Evolutionary conservation across 2,888 invertebrate species (phyloP).

Genomic region (Euplexia lucipara): DNA sequence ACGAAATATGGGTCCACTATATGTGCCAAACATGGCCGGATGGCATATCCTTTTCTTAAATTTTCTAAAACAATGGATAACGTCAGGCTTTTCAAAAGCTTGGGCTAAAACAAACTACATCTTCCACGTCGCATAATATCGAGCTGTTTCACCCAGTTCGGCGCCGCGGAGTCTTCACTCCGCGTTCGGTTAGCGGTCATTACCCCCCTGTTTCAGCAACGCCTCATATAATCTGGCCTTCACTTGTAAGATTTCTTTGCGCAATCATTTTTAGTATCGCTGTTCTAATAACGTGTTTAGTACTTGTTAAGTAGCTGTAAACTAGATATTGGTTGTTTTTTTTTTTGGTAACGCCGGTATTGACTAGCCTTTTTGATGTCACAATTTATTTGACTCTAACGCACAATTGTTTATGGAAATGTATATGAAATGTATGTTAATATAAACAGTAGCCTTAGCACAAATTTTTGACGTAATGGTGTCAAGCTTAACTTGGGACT

Average conservation of each 20-base stretch:
- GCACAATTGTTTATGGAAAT: not conserved
- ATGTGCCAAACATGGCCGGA: too few species aligned
- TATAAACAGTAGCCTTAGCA: too few species aligned
- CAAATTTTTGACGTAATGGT: too few species aligned
- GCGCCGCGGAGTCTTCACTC: constrained; percentile 56
- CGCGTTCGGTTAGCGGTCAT: constrained; percentile 51
- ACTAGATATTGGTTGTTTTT: constrained; percentile 16
- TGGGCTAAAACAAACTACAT: constrained; percentile 12
- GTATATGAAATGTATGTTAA: too few species aligned
- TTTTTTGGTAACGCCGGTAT: not conserved
- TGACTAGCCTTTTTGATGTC: not conserved
- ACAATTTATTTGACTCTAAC: not conserved
- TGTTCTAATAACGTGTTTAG: constrained; percentile 33
- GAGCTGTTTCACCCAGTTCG: constrained; percentile 35
- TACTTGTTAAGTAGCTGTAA: constrained; percentile 46
- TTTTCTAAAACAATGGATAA: too few species aligned
- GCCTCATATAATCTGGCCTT: constrained; percentile 62
- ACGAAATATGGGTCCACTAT: too few species aligned
- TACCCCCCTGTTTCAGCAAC: constrained; percentile 45
- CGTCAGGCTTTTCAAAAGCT: not conserved
- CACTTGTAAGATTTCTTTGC: constrained; percentile 53
- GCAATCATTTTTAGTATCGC: constrained; percentile 50
- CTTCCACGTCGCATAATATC: constrained; percentile 24
- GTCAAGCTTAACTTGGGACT: too few species aligned
- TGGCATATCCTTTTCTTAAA: too few species aligned